Percentiles rank a stretch among this genome's conserved stretches.
These are phyloP conservation scores for Micrastur ruficollis DNA, from an alignment of 2,797 vertebrate species.

Conservation along the genomic window DNA sequence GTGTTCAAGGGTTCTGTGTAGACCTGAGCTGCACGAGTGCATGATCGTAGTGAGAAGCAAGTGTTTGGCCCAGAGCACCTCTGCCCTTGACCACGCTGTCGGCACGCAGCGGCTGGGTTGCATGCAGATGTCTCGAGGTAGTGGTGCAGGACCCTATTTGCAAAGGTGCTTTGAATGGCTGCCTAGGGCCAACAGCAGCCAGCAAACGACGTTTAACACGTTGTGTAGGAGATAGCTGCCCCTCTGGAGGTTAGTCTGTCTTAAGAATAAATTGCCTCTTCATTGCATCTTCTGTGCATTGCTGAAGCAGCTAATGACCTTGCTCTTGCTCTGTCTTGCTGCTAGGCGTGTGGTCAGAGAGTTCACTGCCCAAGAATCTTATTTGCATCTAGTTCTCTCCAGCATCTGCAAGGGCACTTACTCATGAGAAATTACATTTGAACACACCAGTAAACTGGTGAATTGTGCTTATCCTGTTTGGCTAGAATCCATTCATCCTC, in stretches of 20 bases:
- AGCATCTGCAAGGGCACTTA: background rate
- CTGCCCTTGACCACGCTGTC: fast-evolving
- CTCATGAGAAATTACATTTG: background rate
- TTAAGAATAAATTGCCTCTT: background rate
- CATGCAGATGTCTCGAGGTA: fast-evolving
- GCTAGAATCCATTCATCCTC: background rate
- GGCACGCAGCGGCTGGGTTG: fast-evolving
- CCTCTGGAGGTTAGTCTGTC: background rate
- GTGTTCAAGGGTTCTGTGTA: background rate
- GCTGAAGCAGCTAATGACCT: background rate
- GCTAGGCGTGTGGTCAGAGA: background rate
- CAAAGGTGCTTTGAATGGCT: background rate
- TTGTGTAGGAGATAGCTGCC: background rate
- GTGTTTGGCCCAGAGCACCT: background rate
- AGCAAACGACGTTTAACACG: fast-evolving
- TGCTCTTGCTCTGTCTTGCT: background rate
- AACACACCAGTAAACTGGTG: background rate
- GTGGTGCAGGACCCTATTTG: background rate
- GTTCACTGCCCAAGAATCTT: background rate
- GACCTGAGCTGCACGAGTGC: background rate
- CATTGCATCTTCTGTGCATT: background rate
- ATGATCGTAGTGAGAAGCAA: fast-evolving
- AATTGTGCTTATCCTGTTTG: background rate
- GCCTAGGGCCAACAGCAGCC: background rate
- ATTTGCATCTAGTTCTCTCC: background rate